Conservation (phyloP, 2,113 vertebrate genomes). For the Tinamus guttatus region DNA sequence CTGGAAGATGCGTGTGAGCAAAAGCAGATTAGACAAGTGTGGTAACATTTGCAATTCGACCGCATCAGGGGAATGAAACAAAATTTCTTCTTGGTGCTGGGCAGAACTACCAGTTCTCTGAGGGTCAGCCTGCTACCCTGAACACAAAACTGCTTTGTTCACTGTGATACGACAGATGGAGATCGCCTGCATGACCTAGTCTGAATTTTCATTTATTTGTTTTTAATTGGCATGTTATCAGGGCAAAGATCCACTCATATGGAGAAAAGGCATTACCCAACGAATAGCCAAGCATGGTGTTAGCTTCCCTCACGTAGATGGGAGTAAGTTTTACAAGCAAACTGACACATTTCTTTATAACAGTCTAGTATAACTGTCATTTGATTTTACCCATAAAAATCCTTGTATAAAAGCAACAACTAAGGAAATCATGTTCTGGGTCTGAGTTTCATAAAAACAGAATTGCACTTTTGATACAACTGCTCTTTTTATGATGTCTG, state of each 20-base stretch:
- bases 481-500: slow-evolving; percentile 70
- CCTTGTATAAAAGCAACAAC: slow-evolving; percentile 67
- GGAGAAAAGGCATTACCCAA: slow-evolving; percentile 13
- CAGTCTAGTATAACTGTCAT: slow-evolving; percentile 66
- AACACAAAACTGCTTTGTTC: neutral
- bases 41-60: neutral
- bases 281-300: neutral
- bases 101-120: neutral
- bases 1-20: neutral
- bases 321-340: slow-evolving; percentile 61
- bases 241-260: neutral
- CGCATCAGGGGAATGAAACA: neutral
- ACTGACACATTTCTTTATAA: slow-evolving; percentile 59
- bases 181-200: neutral
- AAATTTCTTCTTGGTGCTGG: neutral
- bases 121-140: neutral
- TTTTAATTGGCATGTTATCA: neutral
- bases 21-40: neutral
- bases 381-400: slow-evolving; percentile 71
- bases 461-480: slow-evolving; percentile 72
- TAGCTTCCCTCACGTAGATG: neutral
- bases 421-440: slow-evolving; percentile 65
- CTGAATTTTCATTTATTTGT: neutral
- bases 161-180: neutral
- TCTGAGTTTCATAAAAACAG: slow-evolving; percentile 74